phyloP scores from a whole-genome alignment of 2,113 vertebrate species.

The Perognathus longimembris region DNA sequence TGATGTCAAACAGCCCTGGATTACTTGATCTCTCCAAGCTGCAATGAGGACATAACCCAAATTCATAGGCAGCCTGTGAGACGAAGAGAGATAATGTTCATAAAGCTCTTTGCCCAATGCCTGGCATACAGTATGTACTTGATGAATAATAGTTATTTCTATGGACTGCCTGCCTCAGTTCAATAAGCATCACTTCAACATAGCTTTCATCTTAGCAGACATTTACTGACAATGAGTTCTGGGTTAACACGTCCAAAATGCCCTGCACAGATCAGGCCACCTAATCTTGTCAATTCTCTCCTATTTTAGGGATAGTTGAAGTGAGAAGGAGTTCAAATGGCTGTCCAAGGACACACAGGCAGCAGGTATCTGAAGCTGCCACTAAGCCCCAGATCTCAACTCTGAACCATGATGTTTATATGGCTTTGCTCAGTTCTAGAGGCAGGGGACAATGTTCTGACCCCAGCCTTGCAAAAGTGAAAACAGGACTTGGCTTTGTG shows the following conservation, averaged over 20 bases:
- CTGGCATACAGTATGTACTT: not conserved
- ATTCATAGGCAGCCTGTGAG: not conserved
- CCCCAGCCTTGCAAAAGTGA: not conserved
- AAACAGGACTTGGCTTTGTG: conserved; percentile 25
- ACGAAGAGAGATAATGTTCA: not conserved
- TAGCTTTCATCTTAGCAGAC: not conserved
- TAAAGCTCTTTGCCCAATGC: not conserved
- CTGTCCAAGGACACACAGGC: not conserved
- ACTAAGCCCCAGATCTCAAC: not conserved
- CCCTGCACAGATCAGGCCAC: not conserved
- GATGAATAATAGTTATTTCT: not conserved
- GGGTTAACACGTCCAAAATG: not conserved
- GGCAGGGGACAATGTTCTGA: not conserved
- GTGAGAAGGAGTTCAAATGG: not conserved
- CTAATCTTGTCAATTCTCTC: not conserved
- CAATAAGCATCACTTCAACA: not conserved
- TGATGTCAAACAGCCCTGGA: not conserved
- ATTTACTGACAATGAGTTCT: not conserved
- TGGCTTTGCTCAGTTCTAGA: not conserved
- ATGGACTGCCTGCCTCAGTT: not conserved
- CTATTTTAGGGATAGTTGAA: conserved; percentile 11
- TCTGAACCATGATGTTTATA: not conserved
- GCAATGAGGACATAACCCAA: conserved; percentile 18
- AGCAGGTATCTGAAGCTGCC: not conserved
- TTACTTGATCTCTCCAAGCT: not conserved